These are phyloP conservation scores for Ramphastos sulfuratus DNA, from an alignment of 2,113 vertebrate species.

Conservation along the genomic window DNA sequence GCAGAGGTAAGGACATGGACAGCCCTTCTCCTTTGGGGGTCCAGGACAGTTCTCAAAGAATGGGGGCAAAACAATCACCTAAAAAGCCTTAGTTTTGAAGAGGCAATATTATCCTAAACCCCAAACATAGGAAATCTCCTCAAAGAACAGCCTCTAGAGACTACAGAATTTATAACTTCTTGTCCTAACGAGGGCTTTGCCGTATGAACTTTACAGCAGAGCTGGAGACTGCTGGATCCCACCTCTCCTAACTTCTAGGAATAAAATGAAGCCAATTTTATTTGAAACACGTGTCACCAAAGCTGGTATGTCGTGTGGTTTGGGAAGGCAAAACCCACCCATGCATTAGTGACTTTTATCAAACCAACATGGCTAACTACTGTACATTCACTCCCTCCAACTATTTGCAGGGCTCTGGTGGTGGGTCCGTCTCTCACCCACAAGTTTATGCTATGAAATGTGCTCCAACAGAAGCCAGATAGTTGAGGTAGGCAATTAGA, in stretches of 20 bases:
- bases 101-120: neutral
- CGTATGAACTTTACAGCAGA: neutral
- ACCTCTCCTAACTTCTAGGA: constrained; percentile 16
- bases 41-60: neutral
- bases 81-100: neutral
- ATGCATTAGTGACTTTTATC: neutral
- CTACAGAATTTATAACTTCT: neutral
- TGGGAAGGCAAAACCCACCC: constrained; percentile 15
- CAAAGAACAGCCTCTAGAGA: neutral
- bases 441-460: neutral
- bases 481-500: neutral
- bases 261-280: neutral
- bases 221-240: neutral
- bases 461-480: neutral
- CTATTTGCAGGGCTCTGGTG: neutral
- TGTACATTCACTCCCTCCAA: neutral
- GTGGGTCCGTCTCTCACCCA: neutral
- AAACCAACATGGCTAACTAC: neutral
- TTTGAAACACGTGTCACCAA: constrained; percentile 44
- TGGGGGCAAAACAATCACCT: neutral
- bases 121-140: neutral
- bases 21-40: neutral
- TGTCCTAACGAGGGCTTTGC: neutral
- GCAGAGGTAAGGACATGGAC: neutral
- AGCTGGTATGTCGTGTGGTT: neutral